phyloP scores from a whole-genome alignment of 1,140 invertebrate genomes.

The Philotrypesis tridentata region DNA sequence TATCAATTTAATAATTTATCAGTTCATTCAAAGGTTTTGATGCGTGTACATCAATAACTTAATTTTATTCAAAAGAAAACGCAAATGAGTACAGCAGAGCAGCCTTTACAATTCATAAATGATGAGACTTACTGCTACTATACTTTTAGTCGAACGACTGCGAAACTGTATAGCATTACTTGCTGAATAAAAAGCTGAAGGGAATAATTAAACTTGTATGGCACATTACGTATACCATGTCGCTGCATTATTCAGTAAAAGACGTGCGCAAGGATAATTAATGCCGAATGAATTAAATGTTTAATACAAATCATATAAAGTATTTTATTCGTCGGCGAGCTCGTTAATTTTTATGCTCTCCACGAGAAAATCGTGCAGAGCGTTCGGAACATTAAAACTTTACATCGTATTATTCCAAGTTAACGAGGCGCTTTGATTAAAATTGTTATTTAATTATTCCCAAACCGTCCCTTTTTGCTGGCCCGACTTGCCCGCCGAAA shows the following conservation, averaged over 20 bases:
- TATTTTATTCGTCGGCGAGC: not conserved
- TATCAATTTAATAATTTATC: too few species aligned
- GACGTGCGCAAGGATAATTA: not conserved
- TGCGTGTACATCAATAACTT: too few species aligned
- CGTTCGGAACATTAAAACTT: not conserved
- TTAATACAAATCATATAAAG: conserved; percentile 5
- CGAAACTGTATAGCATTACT: conserved; percentile 9
- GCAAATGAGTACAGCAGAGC: not conserved
- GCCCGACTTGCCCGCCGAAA: too few species aligned
- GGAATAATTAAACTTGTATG: conserved; percentile 32
- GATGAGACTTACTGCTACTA: not conserved
- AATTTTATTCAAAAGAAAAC: too few species aligned
- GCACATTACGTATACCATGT: not conserved
- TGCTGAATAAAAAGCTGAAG: conserved; percentile 15
- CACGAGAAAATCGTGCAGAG: not conserved
- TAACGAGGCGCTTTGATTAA: not conserved
- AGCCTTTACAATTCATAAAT: conserved; percentile 26
- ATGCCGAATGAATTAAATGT: conserved; percentile 1
- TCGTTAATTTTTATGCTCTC: not conserved
- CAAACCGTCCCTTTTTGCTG: too few species aligned
- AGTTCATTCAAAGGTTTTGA: too few species aligned
- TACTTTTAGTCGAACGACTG: not conserved
- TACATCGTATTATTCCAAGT: not conserved
- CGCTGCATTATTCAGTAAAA: not conserved
- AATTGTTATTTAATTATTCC: not conserved